phyloP scores from a whole-genome alignment of 2,797 vertebrate genomes.

The Manis pentadactyla region DNA sequence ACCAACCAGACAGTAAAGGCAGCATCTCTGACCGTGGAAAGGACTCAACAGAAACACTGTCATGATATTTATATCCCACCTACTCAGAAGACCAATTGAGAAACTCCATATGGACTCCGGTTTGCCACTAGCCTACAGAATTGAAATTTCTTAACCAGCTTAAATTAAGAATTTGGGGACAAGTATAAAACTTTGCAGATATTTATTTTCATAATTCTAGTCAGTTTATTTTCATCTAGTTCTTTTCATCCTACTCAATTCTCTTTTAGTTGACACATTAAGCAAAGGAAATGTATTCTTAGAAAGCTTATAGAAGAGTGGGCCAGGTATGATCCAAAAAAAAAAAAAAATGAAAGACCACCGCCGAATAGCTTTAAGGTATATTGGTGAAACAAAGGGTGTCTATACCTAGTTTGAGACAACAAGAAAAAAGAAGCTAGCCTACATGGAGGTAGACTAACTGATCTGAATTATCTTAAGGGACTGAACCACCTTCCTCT shows the following conservation, averaged over 20 bases:
- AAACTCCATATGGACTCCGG: conserved; percentile 73
- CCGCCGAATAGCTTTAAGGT: neutral
- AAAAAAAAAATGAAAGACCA: neutral
- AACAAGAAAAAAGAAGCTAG: neutral
- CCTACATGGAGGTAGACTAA: neutral
- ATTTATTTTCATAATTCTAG: conserved; percentile 68
- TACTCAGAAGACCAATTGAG: conserved; percentile 73
- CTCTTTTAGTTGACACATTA: conserved; percentile 56
- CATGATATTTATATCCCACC: conserved; percentile 72
- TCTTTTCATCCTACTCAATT: conserved; percentile 54
- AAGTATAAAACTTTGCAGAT: conserved; percentile 73
- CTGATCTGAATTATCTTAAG: conserved; percentile 60
- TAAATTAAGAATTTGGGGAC: conserved; percentile 73
- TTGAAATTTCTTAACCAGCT: conserved; percentile 69
- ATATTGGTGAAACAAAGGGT: neutral
- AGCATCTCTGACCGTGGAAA: conserved; percentile 49
- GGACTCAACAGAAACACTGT: conserved; percentile 57
- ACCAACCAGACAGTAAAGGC: conserved; percentile 49
- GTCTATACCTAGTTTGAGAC: neutral
- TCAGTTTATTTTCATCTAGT: conserved; percentile 65
- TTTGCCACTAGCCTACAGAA: conserved; percentile 71
- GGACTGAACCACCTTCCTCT: conserved; percentile 71
- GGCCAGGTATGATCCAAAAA: neutral
- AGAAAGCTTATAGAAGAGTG: conserved; percentile 48
- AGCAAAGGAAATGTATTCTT: conserved; percentile 58